Evolutionary conservation across 2,888 invertebrate species (phyloP).

Genomic region (Lymantria dispar): DNA sequence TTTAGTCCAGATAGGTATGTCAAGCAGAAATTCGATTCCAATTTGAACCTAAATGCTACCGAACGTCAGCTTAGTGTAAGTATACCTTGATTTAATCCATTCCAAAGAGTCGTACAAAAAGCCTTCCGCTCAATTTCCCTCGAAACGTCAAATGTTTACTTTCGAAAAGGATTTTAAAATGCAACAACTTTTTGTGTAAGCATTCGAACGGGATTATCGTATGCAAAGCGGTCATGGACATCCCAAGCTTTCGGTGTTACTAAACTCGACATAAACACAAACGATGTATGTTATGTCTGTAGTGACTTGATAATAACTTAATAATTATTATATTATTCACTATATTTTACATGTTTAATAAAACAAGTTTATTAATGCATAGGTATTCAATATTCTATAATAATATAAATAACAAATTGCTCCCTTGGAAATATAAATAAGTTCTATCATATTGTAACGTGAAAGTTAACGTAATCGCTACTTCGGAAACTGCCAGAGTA

Average conservation of each 20-base stretch:
- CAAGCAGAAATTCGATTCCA: conserved; percentile 34
- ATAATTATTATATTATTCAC: neutral
- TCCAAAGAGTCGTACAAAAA: conserved; percentile 58
- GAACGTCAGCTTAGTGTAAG: conserved; percentile 51
- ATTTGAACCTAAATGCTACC: conserved; percentile 45
- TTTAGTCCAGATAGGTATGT: conserved; percentile 17
- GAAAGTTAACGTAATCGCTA: conserved; percentile 40
- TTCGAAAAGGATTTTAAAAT: conserved; percentile 78
- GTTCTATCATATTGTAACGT: conserved; percentile 20
- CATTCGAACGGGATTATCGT: conserved; percentile 62
- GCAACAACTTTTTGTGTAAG: conserved; percentile 73
- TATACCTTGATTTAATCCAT: conserved; percentile 42
- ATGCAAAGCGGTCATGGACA: conserved; percentile 64
- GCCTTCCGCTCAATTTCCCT: conserved; percentile 71
- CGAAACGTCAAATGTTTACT: conserved; percentile 78
- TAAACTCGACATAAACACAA: conserved; percentile 43
- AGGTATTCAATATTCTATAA: neutral
- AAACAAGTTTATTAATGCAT: neutral
- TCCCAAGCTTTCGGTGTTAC: conserved; percentile 32
- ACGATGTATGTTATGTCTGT: conserved; percentile 25
- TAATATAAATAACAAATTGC: neutral
- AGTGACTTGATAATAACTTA: conserved; percentile 11
- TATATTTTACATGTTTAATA: neutral
- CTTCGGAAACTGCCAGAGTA: conserved; percentile 46
- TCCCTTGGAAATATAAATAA: neutral